Base-by-base conservation (phyloP, 2,888 invertebrate species). In the Rhagonycha fulva region DNA sequence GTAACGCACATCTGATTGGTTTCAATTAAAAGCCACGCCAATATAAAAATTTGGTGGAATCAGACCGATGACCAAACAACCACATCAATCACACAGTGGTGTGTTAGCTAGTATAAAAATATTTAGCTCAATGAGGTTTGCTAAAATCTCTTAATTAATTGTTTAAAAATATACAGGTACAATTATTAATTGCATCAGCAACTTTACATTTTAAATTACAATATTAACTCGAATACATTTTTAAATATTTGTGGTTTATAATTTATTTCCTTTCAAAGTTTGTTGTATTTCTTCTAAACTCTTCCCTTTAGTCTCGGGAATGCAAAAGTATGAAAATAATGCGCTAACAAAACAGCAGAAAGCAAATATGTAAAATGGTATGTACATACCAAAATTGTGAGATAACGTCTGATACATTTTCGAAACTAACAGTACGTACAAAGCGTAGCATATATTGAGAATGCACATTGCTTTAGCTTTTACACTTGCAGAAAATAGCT, bases 261-360 rank as follows among this genome's bases (percentile, higher is more conserved):
- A 9, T n/a, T 47, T 47, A 47, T 47, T 26, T 32, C 32, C 32
- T 70, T 69, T 69, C 24, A 86, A 80, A 11, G 80, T 76, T 76
- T 86, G 85, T 76, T 87, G 87, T 68, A 87, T 87, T 81, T 87
- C 85, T 74, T 86, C 86, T 30, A 87, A 80, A 9, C 86, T 86
- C 75, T 85, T 86, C 3, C 86, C 87, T 78, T 84, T 85, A 0
- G 87, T 87, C 77, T 87, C 86, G 1, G 86, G 86, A 60, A 87
- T 80, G 74, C 83, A 81, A 78, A 78, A 85, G 75, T 84, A 82
- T 4, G 84, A 81, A 70, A 83, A 79, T 24, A 84, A 71, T 7
- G 82, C 79, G 23, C 82, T 80, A 9, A 83, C 5, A 62, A 85
- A 82, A 30, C 82, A 83, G 60, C 81, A 80, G 5, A 79, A 24